Conservation (phyloP, 2,113 vertebrate genomes). For the Xenopus borealis region DNA sequence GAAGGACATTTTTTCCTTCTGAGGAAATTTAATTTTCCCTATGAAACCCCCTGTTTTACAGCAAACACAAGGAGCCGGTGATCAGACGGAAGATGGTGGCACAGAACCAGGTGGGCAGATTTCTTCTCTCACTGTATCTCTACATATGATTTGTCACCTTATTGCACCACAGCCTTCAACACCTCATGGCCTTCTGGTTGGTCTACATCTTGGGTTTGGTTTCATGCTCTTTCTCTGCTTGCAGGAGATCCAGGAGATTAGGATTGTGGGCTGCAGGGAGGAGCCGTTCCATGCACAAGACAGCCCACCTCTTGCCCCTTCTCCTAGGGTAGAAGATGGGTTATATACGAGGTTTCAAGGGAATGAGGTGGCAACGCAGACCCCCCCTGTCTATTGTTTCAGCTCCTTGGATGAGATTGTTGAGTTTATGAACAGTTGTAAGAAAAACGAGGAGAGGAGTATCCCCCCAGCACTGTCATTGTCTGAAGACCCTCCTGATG, state of each 20-base stretch:
- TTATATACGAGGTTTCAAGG: constrained; percentile 7
- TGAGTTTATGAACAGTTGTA: constrained; percentile 13
- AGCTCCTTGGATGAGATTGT: constrained; percentile 18
- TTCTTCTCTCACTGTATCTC: not conserved
- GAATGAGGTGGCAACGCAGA: constrained; percentile 31
- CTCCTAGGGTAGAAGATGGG: not conserved
- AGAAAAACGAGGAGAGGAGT: not conserved
- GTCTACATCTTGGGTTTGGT: too few species aligned
- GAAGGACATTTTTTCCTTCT: too few species aligned
- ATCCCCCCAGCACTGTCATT: not conserved
- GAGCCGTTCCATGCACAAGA: not conserved
- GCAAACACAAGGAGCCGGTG: constrained; percentile 17
- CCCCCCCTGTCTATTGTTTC: constrained; percentile 15
- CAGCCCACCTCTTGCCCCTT: not conserved
- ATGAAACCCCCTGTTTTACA: not conserved
- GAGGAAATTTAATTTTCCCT: too few species aligned
- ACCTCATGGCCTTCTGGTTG: not conserved
- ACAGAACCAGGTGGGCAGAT: constrained; percentile 14
- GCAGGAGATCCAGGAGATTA: constrained; percentile 25
- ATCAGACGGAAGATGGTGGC: constrained; percentile 1
- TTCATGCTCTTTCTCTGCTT: not conserved
- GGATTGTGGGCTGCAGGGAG: not conserved
- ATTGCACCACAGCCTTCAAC: not conserved
- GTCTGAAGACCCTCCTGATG: not conserved
- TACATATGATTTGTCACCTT: too few species aligned